Evolutionary conservation across 2,113 vertebrate genomes (phyloP).

Genomic region (Microcebus ravelobensis): DNA sequence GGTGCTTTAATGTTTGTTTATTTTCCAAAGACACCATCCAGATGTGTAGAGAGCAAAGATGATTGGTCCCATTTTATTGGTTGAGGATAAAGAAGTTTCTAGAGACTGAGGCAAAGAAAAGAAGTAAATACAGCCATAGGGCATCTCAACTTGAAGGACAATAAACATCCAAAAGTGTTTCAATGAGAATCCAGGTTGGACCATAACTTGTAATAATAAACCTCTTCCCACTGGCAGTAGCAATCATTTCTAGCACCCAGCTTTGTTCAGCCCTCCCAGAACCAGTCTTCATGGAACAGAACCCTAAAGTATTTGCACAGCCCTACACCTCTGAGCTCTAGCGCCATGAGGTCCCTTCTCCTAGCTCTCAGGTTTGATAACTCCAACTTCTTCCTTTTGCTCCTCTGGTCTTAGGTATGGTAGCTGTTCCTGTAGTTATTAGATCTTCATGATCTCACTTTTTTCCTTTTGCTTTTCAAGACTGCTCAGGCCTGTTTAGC

Average conservation of each 20-base stretch:
- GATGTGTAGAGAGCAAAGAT: not conserved
- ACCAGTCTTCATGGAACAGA: not conserved
- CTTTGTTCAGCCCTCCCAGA: not conserved
- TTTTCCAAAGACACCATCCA: not conserved
- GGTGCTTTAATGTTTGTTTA: not conserved
- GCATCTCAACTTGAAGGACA: not conserved
- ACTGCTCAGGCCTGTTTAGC: not conserved
- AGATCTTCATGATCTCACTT: not conserved
- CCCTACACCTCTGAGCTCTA: not conserved
- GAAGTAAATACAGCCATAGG: not conserved
- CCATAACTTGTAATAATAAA: not conserved
- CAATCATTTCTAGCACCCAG: not conserved
- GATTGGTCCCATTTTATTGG: not conserved
- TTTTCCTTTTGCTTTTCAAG: not conserved
- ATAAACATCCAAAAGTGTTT: not conserved
- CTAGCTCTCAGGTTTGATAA: not conserved
- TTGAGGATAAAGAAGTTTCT: not conserved
- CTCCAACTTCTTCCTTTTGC: not conserved
- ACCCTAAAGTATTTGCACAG: accelerated
- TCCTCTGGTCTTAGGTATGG: not conserved
- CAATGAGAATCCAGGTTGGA: not conserved
- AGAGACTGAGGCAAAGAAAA: not conserved
- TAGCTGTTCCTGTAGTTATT: not conserved
- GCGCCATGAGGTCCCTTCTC: accelerated
- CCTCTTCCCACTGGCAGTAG: not conserved